Base-by-base conservation (phyloP, 2,797 vertebrate species). In the Neomorphus geoffroyi region DNA sequence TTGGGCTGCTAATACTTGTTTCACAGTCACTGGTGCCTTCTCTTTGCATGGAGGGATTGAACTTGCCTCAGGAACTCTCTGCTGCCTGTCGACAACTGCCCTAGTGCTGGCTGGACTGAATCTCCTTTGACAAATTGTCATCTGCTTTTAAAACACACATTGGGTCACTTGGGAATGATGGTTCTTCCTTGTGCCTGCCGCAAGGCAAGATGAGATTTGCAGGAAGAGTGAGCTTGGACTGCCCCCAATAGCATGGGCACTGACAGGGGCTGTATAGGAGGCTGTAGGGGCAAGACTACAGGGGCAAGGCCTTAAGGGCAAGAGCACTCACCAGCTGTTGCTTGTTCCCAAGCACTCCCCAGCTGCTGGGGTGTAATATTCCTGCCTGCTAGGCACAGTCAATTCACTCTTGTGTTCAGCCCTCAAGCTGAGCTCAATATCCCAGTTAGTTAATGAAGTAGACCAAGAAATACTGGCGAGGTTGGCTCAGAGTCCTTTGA, bases 121-220 rank as follows among this genome's bases (percentile, higher is more conserved):
- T 4, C 6, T 60, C n/a, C 54, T 46, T 27, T 48, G 33, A 35
- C 22, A 48, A 23, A 53, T 45, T 11, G 32, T 8, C 6, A 1
- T 33, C 27, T 41, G 23, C 51, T 77, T 33, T 66, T 37, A 73
- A 73, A 45, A 24, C 64, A 28, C 50, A 19, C 41, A 8, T 7
- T 12, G 30, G n/a, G 12, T 13, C n/a, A 21, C 26, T 26, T 23
- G 64, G 60, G 28, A 48, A 27, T 0, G 1, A 4, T 3, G 16
- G 9, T 58, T 16, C 32, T 37, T 81, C 30, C 35, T 13, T n/a
- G 30, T 1, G 2, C 27, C 79, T 43, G 60, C 37, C 9, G 13
- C 4, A 11, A 5, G 9, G 15, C 17, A 75, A 65, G 39, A 37
- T 4, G 16, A 30, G 9, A 18, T 33, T 24, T 45, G 46, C 27